Evolutionary conservation across 2,797 vertebrate genomes (phyloP), one percentile per base, ranked within the genome.

Genomic region (Mycteria americana): DNA sequence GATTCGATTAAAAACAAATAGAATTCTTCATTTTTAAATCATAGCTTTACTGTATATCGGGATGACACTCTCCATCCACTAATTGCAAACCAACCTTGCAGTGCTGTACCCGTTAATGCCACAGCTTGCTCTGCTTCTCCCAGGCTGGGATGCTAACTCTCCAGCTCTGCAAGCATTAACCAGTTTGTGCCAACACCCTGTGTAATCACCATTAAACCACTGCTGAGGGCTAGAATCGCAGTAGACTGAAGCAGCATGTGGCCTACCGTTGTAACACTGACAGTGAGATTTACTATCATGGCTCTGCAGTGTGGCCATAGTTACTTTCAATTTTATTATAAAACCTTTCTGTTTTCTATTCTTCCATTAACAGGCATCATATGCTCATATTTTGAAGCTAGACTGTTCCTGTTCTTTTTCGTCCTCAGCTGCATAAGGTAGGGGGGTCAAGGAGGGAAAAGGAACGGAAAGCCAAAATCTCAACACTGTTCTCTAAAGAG

Each of bases 361-460:
- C 7, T 74, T 79, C 35, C 11, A 50, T 45, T 33, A 56, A 28
- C 4, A 74, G 18, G 24, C 19, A 63, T 51, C 28, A 19, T 17
- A 19, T 31, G 6, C 3, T 54, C 9, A 14, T 62, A 59, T 80
- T 86, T 77, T 68, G 41, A 83, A 63, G 16, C 6, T 56, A 51
- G 21, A 23, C n/a, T 53, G 5, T 24, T 75, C 10, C 48, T 72
- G 28, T 5, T 81, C 13, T 16, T 81, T 86, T 81, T 65, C 43
- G 59, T 54, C 16, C 8, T 54, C 30, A 53, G 3, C 10, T 80
- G 23, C 6, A 7, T 56, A 73, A 67, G 8, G 8, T 25, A 14
- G 8, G 3, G 5, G 16, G 0, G 0, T 64, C 46, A 37, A 53
- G 24, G 24, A 69, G 7, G 7, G 12, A 60, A 75, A 78, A 62